Percentiles rank a stretch among this genome's conserved stretches.
Conservation (phyloP, 2,113 vertebrate species). For the Coregonus clupeaformis region DNA sequence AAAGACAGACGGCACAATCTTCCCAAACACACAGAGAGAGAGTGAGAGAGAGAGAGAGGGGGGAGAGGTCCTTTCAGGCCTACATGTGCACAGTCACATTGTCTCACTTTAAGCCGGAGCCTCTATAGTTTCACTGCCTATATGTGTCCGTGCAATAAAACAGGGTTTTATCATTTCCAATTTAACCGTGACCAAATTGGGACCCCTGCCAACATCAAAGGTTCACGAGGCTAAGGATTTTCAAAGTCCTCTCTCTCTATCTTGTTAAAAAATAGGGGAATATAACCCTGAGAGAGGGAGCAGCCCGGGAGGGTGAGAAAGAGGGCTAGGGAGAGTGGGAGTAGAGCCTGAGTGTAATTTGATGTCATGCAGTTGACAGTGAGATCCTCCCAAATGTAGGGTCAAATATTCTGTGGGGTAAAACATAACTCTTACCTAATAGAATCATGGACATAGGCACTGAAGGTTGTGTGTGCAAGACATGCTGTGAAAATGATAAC, state of each 20-base stretch:
- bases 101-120: conserved; percentile 36
- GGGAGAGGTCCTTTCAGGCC: conserved; percentile 12
- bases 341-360: conserved; percentile 51
- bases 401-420: conserved; percentile 45
- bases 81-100: conserved; percentile 33
- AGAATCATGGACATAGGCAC: conserved; percentile 24
- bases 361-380: conserved; percentile 27
- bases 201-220: conserved; percentile 39
- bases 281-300: conserved; percentile 27
- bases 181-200: conserved; percentile 59
- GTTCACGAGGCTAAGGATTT: conserved; percentile 9
- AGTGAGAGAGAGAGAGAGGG: not conserved
- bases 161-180: conserved; percentile 67
- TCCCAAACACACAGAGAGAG: conserved; percentile 14
- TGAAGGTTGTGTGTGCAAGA: too few species aligned
- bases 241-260: not conserved
- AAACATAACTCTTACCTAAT: not conserved
- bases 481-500: not conserved
- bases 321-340: not conserved
- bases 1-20: not conserved
- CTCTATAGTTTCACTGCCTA: conserved; percentile 45
- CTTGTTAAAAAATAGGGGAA: conserved; percentile 16
- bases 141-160: conserved; percentile 65
- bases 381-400: conserved; percentile 3
- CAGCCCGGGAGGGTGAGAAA: not conserved